Evolutionary conservation across 2,113 vertebrate genomes (phyloP).

Genomic region (Mustelus asterias): DNA sequence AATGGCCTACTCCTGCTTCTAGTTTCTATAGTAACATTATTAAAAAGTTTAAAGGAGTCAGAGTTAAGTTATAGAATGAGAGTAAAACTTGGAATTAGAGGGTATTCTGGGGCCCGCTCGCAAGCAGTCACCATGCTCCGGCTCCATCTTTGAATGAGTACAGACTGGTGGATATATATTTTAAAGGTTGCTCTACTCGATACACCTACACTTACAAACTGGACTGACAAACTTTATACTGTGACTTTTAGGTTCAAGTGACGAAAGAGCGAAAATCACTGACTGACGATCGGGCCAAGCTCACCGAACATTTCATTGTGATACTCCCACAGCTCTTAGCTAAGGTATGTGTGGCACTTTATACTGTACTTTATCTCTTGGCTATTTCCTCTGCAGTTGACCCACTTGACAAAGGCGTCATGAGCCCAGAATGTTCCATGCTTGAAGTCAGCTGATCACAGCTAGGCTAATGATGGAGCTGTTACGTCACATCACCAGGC

Average conservation of each 20-base stretch:
- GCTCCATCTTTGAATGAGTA: background rate
- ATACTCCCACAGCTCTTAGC: conserved; percentile 72
- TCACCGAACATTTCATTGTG: conserved; percentile 72
- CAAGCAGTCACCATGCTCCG: too few relatives aligned
- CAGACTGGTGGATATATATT: background rate
- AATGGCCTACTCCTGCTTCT: too few relatives aligned
- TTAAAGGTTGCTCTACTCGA: background rate
- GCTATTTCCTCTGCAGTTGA: conserved; percentile 27
- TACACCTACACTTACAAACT: background rate
- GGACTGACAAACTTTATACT: background rate
- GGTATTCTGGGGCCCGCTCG: too few relatives aligned
- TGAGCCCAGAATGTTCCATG: background rate
- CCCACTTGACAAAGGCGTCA: background rate
- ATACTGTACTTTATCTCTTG: background rate
- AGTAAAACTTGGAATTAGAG: too few relatives aligned
- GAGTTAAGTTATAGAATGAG: too few relatives aligned
- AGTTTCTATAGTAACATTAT: too few relatives aligned
- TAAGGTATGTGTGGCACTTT: conserved; percentile 60
- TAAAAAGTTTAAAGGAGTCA: too few relatives aligned
- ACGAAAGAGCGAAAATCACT: conserved; percentile 72
- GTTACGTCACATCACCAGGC: background rate
- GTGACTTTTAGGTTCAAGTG: conserved; percentile 49
- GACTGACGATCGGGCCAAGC: conserved; percentile 66
- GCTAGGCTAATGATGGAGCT: background rate
- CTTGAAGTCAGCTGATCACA: background rate